A percentile compares a stretch with the other conserved stretches of the same genome.
phyloP scores from a whole-genome alignment of 1,140 invertebrate genomes.

The Limonius californicus region DNA sequence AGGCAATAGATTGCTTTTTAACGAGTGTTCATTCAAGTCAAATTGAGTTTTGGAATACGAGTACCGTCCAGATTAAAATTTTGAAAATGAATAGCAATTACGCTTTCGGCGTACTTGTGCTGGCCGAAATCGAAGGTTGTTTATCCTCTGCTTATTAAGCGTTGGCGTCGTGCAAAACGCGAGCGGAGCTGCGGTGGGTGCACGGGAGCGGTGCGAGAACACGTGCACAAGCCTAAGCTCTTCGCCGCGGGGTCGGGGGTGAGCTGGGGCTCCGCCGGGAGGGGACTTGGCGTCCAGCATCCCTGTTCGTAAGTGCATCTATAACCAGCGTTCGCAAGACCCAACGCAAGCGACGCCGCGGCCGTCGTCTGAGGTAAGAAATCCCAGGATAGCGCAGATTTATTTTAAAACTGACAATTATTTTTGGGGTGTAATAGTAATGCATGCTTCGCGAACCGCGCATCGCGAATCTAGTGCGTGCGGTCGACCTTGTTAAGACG shows the following conservation, averaged over 20 bases:
- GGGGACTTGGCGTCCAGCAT: slow-evolving; percentile 25
- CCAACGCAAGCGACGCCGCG: slow-evolving; percentile 16
- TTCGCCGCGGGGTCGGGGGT: slow-evolving; percentile 11
- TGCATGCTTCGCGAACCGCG: slow-evolving; percentile 17
- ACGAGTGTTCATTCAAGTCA: no score
- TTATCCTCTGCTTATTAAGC: not conserved
- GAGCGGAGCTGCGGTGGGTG: slow-evolving; percentile 11
- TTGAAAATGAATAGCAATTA: no score
- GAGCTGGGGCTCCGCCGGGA: slow-evolving; percentile 8
- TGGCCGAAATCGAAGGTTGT: not conserved
- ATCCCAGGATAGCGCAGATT: slow-evolving; percentile 18
- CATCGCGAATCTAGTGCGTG: slow-evolving; percentile 13
- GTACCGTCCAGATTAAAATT: no score
- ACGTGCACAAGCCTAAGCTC: slow-evolving; percentile 22
- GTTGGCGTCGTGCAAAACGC: not conserved
- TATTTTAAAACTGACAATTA: slow-evolving; percentile 26
- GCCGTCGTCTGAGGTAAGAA: slow-evolving; percentile 21
- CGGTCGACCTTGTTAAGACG: slow-evolving; percentile 9
- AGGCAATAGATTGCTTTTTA: no score
- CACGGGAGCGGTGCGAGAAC: slow-evolving; percentile 23
- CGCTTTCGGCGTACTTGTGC: not conserved
- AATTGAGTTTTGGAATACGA: no score
- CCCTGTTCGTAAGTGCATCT: slow-evolving; percentile 25
- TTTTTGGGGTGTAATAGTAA: slow-evolving; percentile 20
- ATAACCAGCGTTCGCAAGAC: slow-evolving; percentile 20